These are phyloP conservation scores for Philereme vetulata DNA, from an alignment of 2,888 invertebrate species.

Conservation along the genomic window DNA sequence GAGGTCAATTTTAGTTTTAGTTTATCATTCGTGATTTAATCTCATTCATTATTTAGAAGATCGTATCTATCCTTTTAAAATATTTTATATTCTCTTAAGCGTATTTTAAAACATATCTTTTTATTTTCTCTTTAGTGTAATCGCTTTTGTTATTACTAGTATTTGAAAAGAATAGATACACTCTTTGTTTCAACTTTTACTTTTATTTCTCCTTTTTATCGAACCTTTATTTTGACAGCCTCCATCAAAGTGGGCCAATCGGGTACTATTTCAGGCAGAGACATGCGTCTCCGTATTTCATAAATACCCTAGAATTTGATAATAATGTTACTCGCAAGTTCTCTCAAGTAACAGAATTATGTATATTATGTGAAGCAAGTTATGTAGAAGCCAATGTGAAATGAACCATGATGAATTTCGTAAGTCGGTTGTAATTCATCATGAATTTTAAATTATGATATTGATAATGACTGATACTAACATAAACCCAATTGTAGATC, in stretches of 20 bases:
- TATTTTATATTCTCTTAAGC: not conserved
- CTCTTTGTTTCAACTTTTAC: slow-evolving; percentile 51
- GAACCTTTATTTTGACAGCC: slow-evolving; percentile 87
- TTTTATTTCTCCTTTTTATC: slow-evolving; percentile 76
- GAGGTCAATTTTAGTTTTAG: slow-evolving; percentile 59
- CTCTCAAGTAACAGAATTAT: slow-evolving; percentile 46
- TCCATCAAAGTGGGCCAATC: slow-evolving; percentile 91
- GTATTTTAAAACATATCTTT: not conserved
- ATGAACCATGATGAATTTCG: slow-evolving; percentile 32
- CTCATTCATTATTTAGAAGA: slow-evolving; percentile 73
- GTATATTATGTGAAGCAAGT: slow-evolving; percentile 41
- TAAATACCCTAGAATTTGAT: slow-evolving; percentile 86
- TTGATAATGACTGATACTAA: slow-evolving; percentile 48
- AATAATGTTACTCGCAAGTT: slow-evolving; percentile 62
- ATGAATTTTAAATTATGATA: slow-evolving; percentile 32
- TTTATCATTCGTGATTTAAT: slow-evolving; percentile 65
- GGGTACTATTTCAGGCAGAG: slow-evolving; percentile 88
- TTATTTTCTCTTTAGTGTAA: no score
- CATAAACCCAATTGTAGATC: slow-evolving; percentile 51
- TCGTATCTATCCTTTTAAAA: slow-evolving; percentile 59
- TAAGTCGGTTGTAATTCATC: slow-evolving; percentile 26
- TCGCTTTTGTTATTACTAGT: not conserved
- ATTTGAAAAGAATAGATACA: slow-evolving; percentile 60
- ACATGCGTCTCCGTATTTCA: slow-evolving; percentile 87
- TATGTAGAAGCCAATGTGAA: slow-evolving; percentile 46